Conservation (phyloP, 1,140 invertebrate genomes). For the Listronotus oregonensis region DNA sequence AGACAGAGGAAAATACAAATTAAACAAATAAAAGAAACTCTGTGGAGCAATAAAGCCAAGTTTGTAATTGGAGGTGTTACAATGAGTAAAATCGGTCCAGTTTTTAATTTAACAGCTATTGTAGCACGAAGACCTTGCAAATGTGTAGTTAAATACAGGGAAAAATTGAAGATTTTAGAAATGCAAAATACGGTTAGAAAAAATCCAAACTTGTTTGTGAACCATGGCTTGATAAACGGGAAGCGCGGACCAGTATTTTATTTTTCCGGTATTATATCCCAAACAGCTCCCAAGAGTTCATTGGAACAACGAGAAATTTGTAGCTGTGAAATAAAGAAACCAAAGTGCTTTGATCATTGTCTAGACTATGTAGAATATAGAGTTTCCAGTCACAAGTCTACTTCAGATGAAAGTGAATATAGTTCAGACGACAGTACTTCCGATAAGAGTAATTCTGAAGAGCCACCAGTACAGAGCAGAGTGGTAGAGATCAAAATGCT, state of each 20-base stretch:
- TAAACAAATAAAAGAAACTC: constrained; percentile 1
- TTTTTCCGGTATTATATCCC: constrained; percentile 2
- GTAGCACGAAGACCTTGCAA: constrained; percentile 30
- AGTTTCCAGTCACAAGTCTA: background rate
- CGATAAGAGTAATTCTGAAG: background rate
- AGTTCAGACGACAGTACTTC: background rate
- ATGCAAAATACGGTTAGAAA: constrained; percentile 26
- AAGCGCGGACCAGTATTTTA: constrained; percentile 28
- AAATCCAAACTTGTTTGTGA: constrained; percentile 38
- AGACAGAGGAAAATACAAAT: constrained; percentile 7
- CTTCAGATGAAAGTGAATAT: constrained; percentile 9
- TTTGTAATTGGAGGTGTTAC: constrained; percentile 31
- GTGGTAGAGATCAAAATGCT: background rate
- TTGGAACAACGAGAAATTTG: background rate
- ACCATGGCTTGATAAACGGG: constrained; percentile 37
- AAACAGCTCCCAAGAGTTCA: background rate
- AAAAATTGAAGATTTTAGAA: constrained; percentile 17
- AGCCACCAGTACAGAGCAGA: background rate
- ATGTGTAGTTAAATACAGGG: constrained; percentile 26
- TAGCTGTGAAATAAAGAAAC: constrained; percentile 20
- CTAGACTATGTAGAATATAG: constrained; percentile 22
- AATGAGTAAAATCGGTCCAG: constrained; percentile 20
- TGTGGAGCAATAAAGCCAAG: constrained; percentile 11
- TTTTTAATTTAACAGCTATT: constrained; percentile 20
- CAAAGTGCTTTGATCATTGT: constrained; percentile 17